Evolutionary conservation across 2,113 vertebrate species (phyloP).

Genomic region (Prunella himalayana): DNA sequence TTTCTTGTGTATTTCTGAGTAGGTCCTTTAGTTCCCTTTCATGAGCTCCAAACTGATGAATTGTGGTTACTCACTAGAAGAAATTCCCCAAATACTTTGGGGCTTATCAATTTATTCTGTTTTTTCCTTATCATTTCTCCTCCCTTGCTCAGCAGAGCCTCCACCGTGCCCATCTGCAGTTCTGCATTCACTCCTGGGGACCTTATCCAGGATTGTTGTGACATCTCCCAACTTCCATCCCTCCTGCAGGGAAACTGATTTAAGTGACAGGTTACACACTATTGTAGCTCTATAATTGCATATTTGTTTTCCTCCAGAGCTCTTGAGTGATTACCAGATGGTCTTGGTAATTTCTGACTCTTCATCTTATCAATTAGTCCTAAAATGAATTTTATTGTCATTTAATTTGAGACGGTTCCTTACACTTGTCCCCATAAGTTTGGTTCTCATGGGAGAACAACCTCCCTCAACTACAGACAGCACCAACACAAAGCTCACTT

Average conservation of each 20-base stretch:
- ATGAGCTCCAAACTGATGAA: background rate
- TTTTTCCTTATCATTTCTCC: background rate
- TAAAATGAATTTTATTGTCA: constrained; percentile 51
- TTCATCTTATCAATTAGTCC: constrained; percentile 58
- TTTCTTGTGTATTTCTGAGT: background rate
- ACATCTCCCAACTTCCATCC: constrained; percentile 25
- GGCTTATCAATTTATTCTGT: background rate
- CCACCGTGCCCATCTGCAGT: background rate
- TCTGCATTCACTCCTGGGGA: constrained; percentile 1
- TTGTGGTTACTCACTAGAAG: background rate
- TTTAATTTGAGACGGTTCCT: constrained; percentile 43
- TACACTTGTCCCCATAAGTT: constrained; percentile 43
- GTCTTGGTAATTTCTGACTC: constrained; percentile 59
- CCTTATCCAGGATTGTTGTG: background rate
- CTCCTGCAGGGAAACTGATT: constrained; percentile 50
- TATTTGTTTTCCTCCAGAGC: constrained; percentile 62
- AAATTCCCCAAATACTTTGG: rapidly evolving
- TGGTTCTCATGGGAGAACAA: background rate
- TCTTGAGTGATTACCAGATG: constrained; percentile 57
- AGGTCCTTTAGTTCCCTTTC: background rate
- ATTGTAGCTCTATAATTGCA: constrained; percentile 42
- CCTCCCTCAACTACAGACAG: background rate
- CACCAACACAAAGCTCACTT: background rate
- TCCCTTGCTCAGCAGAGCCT: background rate
- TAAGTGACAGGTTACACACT: constrained; percentile 50